Conservation (phyloP, 1,140 invertebrate genomes). For the Eurosta solidaginis region DNA sequence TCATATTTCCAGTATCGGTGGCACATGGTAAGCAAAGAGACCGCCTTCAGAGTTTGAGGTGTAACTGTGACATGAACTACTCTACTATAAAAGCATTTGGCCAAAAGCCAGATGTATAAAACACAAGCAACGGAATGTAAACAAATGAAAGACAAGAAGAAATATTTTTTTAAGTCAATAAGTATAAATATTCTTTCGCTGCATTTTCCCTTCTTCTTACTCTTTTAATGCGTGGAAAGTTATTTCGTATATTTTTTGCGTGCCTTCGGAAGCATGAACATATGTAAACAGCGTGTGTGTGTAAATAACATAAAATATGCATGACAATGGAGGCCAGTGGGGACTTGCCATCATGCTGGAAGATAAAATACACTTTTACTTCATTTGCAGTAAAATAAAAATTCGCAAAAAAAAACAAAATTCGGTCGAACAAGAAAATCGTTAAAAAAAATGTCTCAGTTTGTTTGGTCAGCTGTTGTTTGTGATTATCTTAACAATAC, state of each 20-base stretch:
- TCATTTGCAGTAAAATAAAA: too few species aligned
- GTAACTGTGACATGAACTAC: too few species aligned
- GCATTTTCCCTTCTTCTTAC: background rate
- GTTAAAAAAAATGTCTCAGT: background rate
- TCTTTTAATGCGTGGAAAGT: background rate
- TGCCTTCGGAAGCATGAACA: background rate
- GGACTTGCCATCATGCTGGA: background rate
- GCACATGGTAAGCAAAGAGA: too few species aligned
- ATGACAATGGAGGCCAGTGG: background rate
- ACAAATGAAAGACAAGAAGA: background rate
- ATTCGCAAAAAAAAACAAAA: background rate
- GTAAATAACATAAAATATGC: constrained; percentile 26
- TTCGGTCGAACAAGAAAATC: background rate
- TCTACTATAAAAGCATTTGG: too few species aligned
- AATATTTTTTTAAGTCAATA: constrained; percentile 29
- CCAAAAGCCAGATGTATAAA: background rate
- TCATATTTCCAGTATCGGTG: too few species aligned
- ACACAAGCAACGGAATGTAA: constrained; percentile 1
- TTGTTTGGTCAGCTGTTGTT: background rate
- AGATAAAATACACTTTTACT: background rate
- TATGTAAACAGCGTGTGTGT: background rate
- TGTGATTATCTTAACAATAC: background rate
- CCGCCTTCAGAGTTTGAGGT: too few species aligned
- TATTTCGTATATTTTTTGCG: background rate
- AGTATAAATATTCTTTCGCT: background rate